Conservation (phyloP, 2,888 invertebrate species). For the Bellardia bayeri region DNA sequence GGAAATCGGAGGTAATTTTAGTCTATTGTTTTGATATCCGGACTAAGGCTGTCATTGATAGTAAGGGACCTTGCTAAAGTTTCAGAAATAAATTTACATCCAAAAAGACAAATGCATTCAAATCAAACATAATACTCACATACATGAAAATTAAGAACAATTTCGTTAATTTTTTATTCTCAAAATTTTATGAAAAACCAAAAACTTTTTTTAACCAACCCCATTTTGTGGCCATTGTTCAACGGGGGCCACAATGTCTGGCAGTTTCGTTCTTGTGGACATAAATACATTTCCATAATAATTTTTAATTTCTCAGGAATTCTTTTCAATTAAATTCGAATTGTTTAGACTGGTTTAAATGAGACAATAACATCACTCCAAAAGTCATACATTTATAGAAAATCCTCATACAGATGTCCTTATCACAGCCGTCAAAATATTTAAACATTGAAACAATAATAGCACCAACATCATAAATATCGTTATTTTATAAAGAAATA, state of each 20-base stretch:
- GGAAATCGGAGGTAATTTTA: too few species aligned
- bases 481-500: conserved; percentile 20
- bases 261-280: not conserved
- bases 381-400: conserved; percentile 45
- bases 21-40: too few species aligned
- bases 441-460: conserved; percentile 45
- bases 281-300: conserved; percentile 41
- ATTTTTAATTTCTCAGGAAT: conserved; percentile 34
- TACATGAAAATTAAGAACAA: not conserved
- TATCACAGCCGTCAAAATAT: conserved; percentile 75
- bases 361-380: conserved; percentile 19
- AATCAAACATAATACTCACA: too few species aligned
- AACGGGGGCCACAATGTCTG: conserved; percentile 23
- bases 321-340: conserved; percentile 47
- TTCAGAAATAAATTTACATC: too few species aligned
- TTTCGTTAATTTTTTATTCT: too few species aligned
- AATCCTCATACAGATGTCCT: conserved; percentile 72
- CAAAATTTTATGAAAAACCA: not conserved
- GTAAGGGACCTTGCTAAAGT: too few species aligned
- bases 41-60: too few species aligned
- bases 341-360: conserved; percentile 57
- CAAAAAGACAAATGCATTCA: too few species aligned
- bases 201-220: not conserved
- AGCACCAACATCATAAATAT: conserved; percentile 47
- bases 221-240: not conserved